These are phyloP conservation scores for Odontomyia ornata DNA, from an alignment of 2,888 invertebrate genomes.

Conservation along the genomic window DNA sequence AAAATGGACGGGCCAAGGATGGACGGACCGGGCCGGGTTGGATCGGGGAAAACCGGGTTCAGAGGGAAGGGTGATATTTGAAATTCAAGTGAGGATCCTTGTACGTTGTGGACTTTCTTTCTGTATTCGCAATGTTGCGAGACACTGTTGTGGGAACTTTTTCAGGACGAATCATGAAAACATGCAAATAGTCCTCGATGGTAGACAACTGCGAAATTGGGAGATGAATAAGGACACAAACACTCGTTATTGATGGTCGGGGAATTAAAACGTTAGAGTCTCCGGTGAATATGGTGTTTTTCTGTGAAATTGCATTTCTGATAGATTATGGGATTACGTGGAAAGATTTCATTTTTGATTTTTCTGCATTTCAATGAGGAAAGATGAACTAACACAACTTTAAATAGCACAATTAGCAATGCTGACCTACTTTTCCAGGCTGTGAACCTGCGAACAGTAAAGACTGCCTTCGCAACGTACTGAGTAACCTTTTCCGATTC, in stretches of 20 bases:
- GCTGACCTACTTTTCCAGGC: no score
- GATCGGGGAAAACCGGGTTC: neutral
- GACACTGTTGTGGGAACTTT: neutral
- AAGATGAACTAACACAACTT: no score
- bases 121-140: no score
- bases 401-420: no score
- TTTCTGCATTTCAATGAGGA: no score
- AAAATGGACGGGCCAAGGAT: neutral
- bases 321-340: neutral
- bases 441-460: no score
- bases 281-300: neutral
- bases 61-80: neutral
- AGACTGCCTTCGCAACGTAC: no score
- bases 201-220: neutral
- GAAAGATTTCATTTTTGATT: no score
- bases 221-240: neutral
- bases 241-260: neutral
- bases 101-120: no score
- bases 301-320: neutral
- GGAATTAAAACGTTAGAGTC: neutral
- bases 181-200: conserved; percentile 14
- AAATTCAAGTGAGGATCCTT: neutral
- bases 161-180: neutral
- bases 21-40: no score
- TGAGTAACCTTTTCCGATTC: no score